Conservation (phyloP, 1,140 invertebrate genomes). For the Nomia melanderi region DNA sequence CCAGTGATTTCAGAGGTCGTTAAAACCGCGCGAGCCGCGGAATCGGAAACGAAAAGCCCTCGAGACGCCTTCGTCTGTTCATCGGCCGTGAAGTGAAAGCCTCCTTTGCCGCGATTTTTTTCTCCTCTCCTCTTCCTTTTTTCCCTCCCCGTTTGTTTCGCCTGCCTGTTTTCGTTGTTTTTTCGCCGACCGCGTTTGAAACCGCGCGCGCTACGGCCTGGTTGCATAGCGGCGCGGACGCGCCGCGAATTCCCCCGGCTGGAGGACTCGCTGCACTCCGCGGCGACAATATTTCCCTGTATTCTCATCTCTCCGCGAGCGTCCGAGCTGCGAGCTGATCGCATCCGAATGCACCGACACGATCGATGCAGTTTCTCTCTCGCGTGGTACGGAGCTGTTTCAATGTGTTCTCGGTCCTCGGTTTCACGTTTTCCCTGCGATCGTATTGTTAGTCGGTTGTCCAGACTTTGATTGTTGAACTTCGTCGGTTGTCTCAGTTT, state of each 20-base stretch:
- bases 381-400: too few species aligned
- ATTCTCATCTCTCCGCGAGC: too few species aligned
- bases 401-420: too few species aligned
- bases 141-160: background rate
- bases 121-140: too few species aligned
- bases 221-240: background rate
- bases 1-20: constrained; percentile 24
- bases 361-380: too few species aligned
- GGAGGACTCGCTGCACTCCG: background rate
- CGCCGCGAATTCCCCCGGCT: background rate
- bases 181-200: constrained; percentile 2
- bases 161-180: constrained; percentile 30
- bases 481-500: too few species aligned
- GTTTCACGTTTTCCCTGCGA: too few species aligned
- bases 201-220: background rate
- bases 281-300: background rate
- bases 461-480: too few species aligned
- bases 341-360: too few species aligned
- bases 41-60: constrained; percentile 42
- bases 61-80: constrained; percentile 34
- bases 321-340: too few species aligned
- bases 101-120: constrained; percentile 1
- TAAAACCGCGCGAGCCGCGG: constrained; percentile 19
- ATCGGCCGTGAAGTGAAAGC: constrained; percentile 46
- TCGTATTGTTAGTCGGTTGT: too few species aligned